These are phyloP conservation scores for Heterodera schachtii DNA, from an alignment of 1,140 invertebrate genomes.

Conservation along the genomic window DNA sequence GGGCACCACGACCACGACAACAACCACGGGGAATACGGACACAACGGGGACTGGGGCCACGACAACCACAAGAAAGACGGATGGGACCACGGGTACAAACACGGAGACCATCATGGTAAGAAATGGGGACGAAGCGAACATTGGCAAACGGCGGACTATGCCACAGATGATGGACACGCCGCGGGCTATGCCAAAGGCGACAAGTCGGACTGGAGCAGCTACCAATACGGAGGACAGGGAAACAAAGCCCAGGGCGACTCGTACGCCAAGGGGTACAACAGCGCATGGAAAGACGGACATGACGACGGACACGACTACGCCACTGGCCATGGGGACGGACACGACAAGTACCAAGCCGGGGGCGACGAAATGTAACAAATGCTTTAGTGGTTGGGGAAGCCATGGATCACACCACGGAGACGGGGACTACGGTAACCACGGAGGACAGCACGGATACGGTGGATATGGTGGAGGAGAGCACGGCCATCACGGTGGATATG, in stretches of 20 bases:
- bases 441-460: constrained; percentile 27
- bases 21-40: constrained; percentile 19
- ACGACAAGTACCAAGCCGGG: constrained; percentile 6
- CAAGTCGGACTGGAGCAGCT: constrained; percentile 45
- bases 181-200: constrained; percentile 40
- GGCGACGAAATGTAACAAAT: neutral
- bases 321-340: neutral
- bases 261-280: constrained; percentile 38
- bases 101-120: constrained; percentile 20
- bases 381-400: constrained; percentile 17
- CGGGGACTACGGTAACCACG: constrained; percentile 29
- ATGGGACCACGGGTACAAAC: constrained; percentile 35
- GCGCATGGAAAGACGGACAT: constrained; percentile 32
- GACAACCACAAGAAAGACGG: constrained; percentile 31
- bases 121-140: neutral
- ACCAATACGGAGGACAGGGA: constrained; percentile 46
- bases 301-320: constrained; percentile 30
- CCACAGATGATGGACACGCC: constrained; percentile 30
- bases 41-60: constrained; percentile 38
- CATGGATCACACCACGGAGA: constrained; percentile 30
- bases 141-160: neutral
- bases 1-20: constrained; percentile 37
- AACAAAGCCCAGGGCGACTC: constrained; percentile 35
- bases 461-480: constrained; percentile 30
- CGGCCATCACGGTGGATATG: constrained; percentile 11